Percentiles rank a stretch among this genome's conserved stretches.
phyloP scores from a whole-genome alignment of 2,797 vertebrate genomes.

The Podarcis siculus region DNA sequence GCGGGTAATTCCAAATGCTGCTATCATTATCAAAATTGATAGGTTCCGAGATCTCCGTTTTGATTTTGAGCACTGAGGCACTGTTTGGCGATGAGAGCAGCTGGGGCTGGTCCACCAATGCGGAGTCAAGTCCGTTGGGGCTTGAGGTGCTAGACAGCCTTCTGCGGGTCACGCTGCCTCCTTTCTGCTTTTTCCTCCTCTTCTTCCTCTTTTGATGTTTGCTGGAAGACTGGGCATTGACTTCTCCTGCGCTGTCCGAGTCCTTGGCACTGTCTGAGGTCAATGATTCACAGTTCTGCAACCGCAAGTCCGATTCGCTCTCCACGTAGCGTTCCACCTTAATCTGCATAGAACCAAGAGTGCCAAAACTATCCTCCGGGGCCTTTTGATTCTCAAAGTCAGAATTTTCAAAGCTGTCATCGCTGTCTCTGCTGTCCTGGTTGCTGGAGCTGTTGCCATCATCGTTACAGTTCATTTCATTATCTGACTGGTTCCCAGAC shows the following conservation, averaged over 20 bases:
- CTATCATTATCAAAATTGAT: constrained; percentile 99
- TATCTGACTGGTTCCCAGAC: constrained; percentile 88
- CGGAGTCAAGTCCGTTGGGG: constrained; percentile 84
- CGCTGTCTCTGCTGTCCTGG: constrained; percentile 95
- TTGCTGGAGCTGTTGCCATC: constrained; percentile 96
- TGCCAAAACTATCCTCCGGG: constrained; percentile 83
- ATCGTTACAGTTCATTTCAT: constrained; percentile 92
- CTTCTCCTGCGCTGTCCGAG: constrained; percentile 83
- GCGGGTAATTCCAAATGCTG: constrained; percentile 99
- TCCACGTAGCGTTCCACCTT: constrained; percentile 97
- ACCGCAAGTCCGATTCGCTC: constrained; percentile 86
- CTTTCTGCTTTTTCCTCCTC: constrained; percentile 96
- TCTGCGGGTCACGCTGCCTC: constrained; percentile 83
- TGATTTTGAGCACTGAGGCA: constrained; percentile 96
- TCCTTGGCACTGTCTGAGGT: constrained; percentile 87
- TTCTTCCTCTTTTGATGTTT: constrained; percentile 92
- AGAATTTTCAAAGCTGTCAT: constrained; percentile 94
- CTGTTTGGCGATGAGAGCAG: constrained; percentile 88
- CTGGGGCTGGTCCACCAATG: constrained; percentile 87
- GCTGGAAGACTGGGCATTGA: constrained; percentile 80
- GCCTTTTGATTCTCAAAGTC: constrained; percentile 90
- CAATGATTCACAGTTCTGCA: constrained; percentile 84
- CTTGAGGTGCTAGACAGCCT: constrained; percentile 87
- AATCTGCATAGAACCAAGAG: constrained; percentile 93
- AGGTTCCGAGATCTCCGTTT: constrained; percentile 97